These are phyloP conservation scores for Platycheirus albimanus DNA, from an alignment of 2,888 invertebrate species.

Conservation along the genomic window DNA sequence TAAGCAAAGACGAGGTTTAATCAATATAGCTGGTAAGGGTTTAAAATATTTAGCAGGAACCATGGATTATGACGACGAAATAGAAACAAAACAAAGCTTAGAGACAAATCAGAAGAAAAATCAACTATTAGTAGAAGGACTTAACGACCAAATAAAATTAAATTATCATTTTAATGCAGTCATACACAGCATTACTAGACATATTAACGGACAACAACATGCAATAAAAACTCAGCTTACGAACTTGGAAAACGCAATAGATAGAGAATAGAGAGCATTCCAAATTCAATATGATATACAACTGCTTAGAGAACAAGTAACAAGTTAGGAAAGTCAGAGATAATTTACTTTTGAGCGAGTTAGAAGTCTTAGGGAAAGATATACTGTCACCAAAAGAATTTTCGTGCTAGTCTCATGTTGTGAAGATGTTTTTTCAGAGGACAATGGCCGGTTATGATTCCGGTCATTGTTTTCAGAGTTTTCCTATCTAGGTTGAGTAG, in stretches of 20 bases:
- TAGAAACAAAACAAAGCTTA: slow-evolving; percentile 5
- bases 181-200: slow-evolving; percentile 30
- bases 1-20: not conserved
- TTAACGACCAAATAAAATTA: slow-evolving; percentile 28
- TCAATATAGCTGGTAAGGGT: slow-evolving; percentile 4
- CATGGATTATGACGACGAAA: slow-evolving; percentile 9
- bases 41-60: slow-evolving; percentile 10
- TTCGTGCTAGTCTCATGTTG: no score
- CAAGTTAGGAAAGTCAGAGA: no score
- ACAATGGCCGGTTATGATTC: no score
- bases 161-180: slow-evolving; percentile 33
- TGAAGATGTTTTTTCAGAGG: no score
- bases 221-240: slow-evolving; percentile 19
- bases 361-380: no score
- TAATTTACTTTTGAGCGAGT: no score
- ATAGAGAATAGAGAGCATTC: no score
- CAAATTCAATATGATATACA: no score
- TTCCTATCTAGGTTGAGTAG: no score
- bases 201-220: slow-evolving; percentile 31
- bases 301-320: no score
- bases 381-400: no score
- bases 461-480: no score
- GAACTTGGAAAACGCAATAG: slow-evolving; percentile 11
- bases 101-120: slow-evolving; percentile 35
- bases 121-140: slow-evolving; percentile 18